Conservation (phyloP, 2,797 vertebrate species). For the Notolabrus celidotus region DNA sequence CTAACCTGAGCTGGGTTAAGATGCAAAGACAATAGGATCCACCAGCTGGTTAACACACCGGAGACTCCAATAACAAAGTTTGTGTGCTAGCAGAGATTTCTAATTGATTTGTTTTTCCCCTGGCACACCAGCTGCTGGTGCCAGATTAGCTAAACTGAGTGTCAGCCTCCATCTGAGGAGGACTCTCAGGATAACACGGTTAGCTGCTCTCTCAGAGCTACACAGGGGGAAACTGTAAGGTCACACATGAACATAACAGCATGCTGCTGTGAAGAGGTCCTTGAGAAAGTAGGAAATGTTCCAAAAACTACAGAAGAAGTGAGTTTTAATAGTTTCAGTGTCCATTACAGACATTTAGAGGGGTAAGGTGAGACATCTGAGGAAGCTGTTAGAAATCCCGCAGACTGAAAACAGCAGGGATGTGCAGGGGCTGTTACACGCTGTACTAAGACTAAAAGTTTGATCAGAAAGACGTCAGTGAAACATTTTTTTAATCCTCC, state of each 20-base stretch:
- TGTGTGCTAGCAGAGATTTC: slow-evolving; percentile 59
- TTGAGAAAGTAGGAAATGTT: neutral
- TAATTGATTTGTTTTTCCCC: slow-evolving; percentile 74
- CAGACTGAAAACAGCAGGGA: too few relatives aligned
- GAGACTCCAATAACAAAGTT: slow-evolving; percentile 69
- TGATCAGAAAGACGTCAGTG: too few relatives aligned
- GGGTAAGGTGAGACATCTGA: too few relatives aligned
- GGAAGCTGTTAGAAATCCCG: too few relatives aligned
- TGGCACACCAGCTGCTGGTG: slow-evolving; percentile 67
- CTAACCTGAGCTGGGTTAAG: slow-evolving; percentile 68
- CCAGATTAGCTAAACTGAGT: slow-evolving; percentile 62
- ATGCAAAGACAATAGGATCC: slow-evolving; percentile 62
- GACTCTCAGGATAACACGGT: slow-evolving; percentile 42
- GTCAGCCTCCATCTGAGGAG: slow-evolving; percentile 50
- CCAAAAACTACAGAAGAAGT: neutral
- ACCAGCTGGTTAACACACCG: slow-evolving; percentile 70
- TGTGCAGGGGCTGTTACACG: too few relatives aligned
- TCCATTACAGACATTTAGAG: too few relatives aligned
- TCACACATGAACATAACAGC: slow-evolving; percentile 14
- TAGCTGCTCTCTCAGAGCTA: slow-evolving; percentile 21
- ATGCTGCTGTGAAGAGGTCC: neutral
- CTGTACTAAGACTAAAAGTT: too few relatives aligned
- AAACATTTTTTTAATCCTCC: too few relatives aligned
- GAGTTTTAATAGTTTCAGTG: neutral
- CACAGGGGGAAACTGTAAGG: slow-evolving; percentile 25